These are phyloP conservation scores for Panagrolaimus sp. DNA, from an alignment of 1,140 invertebrate species.

Conservation along the genomic window DNA sequence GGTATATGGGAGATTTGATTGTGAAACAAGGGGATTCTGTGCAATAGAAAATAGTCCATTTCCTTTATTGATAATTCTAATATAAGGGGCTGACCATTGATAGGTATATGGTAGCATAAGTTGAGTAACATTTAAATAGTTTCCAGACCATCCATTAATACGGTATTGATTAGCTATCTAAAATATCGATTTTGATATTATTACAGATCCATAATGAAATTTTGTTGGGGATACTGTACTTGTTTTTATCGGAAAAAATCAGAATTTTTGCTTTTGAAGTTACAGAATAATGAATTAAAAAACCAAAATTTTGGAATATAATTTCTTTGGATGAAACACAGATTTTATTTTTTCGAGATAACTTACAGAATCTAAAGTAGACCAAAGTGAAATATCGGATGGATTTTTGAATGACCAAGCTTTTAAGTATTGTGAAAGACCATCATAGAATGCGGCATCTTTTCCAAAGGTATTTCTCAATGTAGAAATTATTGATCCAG, in stretches of 20 bases:
- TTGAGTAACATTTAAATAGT: not conserved
- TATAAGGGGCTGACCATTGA: not conserved
- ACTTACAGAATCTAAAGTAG: constrained; percentile 8
- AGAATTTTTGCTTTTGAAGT: no score
- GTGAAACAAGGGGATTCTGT: not conserved
- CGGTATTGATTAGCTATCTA: not conserved
- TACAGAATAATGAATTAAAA: no score
- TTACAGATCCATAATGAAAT: no score
- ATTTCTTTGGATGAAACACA: no score
- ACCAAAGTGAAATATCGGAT: not conserved
- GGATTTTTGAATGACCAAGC: not conserved
- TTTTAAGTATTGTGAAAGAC: not conserved
- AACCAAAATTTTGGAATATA: no score
- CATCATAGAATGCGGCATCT: not conserved
- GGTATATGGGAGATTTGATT: not conserved
- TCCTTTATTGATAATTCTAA: not conserved
- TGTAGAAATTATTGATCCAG: not conserved
- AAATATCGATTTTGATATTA: no score
- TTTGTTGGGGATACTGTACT: no score
- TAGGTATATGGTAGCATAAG: not conserved
- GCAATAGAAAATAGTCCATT: not conserved
- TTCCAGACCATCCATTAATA: not conserved
- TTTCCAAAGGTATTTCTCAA: not conserved
- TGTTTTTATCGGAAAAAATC: no score
- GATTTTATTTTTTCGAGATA: no score